Evolutionary conservation across 2,888 invertebrate species (phyloP), one percentile per base, ranked within the genome.

Genomic region (Clostera curtula): DNA sequence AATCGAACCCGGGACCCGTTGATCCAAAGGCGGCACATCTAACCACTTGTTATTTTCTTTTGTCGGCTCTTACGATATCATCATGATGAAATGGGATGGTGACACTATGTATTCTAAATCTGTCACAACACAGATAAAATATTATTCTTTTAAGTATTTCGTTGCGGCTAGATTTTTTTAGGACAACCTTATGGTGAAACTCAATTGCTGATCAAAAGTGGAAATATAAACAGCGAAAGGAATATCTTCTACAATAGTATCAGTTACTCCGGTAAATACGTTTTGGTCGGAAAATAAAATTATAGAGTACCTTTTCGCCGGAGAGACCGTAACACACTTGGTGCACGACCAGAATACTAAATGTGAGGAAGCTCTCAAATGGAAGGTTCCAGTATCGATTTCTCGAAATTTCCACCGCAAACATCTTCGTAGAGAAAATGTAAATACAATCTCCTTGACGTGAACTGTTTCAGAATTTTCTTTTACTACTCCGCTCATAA

Each of bases 201-300:
- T 52, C 53, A 53, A 63, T 66, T 64, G 53, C 38, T 43, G 47
- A 61, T 60, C 61, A 59, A 56, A 61, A 57, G 50, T 48, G 45
- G 40, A 41, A 49, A 48, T 45, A 43, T 50, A 61, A 63, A 63
- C 64, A 52, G 40, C 43, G 32, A 50, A 36, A 40, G 48, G 58
- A 59, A 62, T 60, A 64, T 66, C 48, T 64, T 53, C 63, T 56
- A 56, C 24, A 65, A 70, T 76, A 75, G 73, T 79, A 76, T 79
- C 77, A 62, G 68, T 77, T 76, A 61, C 75, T 62, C 63, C 43
- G 49, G 68, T 79, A 80, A 80, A 71, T 73, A 72, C 75, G 60
- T 82, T 77, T 75, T 69, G 79, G 79, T 73, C 67, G 71, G 75
- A 54, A 79, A 82, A 82, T 82, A 80, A 82, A 82, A 82, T 82